Percentiles rank a stretch among this genome's conserved stretches.
Conservation (phyloP, 2,888 invertebrate species). For the Ectropis crepuscularia region DNA sequence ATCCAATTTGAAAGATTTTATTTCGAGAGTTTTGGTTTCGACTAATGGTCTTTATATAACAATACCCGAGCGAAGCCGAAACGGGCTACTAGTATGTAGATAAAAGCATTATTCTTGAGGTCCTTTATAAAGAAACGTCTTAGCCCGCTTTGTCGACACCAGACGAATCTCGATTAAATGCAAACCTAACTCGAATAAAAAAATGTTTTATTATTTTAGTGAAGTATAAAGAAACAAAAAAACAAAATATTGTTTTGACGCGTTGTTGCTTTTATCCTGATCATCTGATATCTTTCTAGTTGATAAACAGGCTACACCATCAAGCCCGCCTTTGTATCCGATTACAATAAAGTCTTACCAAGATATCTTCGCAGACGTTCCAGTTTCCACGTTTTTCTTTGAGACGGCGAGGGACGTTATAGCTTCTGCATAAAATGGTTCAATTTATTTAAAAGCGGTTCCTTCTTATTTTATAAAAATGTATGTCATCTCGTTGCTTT, state of each 20-base stretch:
- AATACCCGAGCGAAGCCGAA: too few relatives aligned
- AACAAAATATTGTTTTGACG: not conserved
- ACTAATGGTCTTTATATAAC: too few relatives aligned
- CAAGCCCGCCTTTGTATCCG: slow-evolving; percentile 54
- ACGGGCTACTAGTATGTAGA: too few relatives aligned
- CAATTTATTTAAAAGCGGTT: slow-evolving; percentile 41
- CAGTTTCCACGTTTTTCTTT: slow-evolving; percentile 39
- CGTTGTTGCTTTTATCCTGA: slow-evolving; percentile 43
- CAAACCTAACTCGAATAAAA: not conserved
- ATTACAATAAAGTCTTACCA: slow-evolving; percentile 58
- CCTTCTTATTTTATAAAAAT: slow-evolving; percentile 16
- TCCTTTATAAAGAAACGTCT: too few relatives aligned
- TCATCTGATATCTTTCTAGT: slow-evolving; percentile 51
- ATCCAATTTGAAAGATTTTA: too few relatives aligned
- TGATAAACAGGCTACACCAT: slow-evolving; percentile 48
- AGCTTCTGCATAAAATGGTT: slow-evolving; percentile 40
- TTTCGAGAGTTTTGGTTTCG: too few relatives aligned
- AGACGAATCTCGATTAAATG: not conserved
- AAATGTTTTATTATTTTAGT: not conserved
- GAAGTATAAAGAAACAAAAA: not conserved
- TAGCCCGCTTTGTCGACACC: not conserved
- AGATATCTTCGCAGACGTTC: slow-evolving; percentile 49
- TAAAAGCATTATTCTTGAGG: too few relatives aligned
- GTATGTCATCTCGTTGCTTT: slow-evolving; percentile 3
- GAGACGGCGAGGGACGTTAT: slow-evolving; percentile 22